Evolutionary conservation across 2,888 invertebrate genomes (phyloP).

Genomic region (Lasioglossum pauxillum): DNA sequence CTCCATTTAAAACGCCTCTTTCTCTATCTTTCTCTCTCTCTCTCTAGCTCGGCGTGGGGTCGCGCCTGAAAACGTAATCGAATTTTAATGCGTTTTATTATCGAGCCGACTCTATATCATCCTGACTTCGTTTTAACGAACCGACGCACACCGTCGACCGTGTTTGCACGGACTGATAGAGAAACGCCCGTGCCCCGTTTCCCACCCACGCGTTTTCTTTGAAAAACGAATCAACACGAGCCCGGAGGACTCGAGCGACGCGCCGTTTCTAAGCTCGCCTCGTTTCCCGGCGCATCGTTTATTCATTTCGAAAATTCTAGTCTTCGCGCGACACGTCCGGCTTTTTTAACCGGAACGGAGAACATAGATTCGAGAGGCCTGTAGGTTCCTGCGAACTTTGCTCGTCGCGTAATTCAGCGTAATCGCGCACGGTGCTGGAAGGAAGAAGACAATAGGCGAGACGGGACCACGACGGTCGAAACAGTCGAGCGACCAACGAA

Average conservation of each 20-base stretch:
- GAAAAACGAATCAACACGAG: background rate
- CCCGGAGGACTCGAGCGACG: background rate
- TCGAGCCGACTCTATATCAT: conserved; percentile 48
- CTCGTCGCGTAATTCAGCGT: conserved; percentile 14
- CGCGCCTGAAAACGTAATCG: conserved; percentile 61
- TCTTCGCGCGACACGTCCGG: background rate
- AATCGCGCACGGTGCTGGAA: conserved; percentile 34
- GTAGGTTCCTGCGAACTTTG: background rate
- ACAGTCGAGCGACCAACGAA: conserved; percentile 47
- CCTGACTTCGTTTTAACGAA: conserved; percentile 45
- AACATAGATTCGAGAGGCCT: background rate
- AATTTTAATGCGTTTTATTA: conserved; percentile 69
- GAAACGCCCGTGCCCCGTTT: background rate
- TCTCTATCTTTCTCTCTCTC: background rate
- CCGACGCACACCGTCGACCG: conserved; percentile 38
- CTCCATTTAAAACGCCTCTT: conserved; percentile 46
- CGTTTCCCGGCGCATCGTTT: background rate
- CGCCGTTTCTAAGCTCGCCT: background rate
- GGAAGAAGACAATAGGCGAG: conserved; percentile 43
- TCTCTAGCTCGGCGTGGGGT: conserved; percentile 15
- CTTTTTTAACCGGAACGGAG: too few species aligned
- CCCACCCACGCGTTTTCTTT: background rate
- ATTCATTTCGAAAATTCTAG: background rate
- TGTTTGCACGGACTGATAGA: conserved; percentile 42
- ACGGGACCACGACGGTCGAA: conserved; percentile 29